A percentile compares a stretch with the other conserved stretches of the same genome.
Conservation (phyloP, 1,140 invertebrate genomes). For the Anadara kagoshimensis region DNA sequence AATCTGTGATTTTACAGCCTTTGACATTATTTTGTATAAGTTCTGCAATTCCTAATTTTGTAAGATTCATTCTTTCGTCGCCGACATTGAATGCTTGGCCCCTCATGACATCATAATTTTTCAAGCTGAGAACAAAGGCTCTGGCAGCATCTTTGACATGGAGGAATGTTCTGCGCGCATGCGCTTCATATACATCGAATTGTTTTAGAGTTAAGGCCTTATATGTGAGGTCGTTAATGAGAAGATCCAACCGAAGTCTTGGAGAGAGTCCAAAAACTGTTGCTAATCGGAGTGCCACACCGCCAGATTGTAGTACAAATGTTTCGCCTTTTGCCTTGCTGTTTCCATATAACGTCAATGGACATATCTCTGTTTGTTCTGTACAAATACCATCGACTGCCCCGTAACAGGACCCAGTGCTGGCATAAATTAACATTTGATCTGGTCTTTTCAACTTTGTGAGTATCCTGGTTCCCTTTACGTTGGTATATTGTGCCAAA, state of each 20-base stretch:
- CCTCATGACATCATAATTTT: conserved; percentile 58
- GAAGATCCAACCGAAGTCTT: conserved; percentile 62
- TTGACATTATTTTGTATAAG: conserved; percentile 51
- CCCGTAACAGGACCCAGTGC: too few species aligned
- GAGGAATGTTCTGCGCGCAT: conserved; percentile 61
- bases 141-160: conserved; percentile 63
- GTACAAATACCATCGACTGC: conserved; percentile 62
- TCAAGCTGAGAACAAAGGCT: conserved; percentile 60
- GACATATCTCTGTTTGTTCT: conserved; percentile 60
- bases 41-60: conserved; percentile 56
- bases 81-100: too few species aligned
- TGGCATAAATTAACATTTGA: conserved; percentile 62
- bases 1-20: conserved; percentile 47
- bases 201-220: conserved; percentile 60
- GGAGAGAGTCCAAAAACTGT: too few species aligned
- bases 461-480: conserved; percentile 58
- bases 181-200: conserved; percentile 66
- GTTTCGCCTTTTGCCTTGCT: conserved; percentile 62
- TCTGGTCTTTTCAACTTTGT: conserved; percentile 46
- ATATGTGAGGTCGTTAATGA: conserved; percentile 64
- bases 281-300: conserved; percentile 59
- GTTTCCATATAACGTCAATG: conserved; percentile 60
- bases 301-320: conserved; percentile 48
- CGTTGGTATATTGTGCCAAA: conserved; percentile 53
- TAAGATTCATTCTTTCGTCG: conserved; percentile 62